Evolutionary conservation across 2,797 vertebrate species (phyloP).

Genomic region (Coregonus suidteri): DNA sequence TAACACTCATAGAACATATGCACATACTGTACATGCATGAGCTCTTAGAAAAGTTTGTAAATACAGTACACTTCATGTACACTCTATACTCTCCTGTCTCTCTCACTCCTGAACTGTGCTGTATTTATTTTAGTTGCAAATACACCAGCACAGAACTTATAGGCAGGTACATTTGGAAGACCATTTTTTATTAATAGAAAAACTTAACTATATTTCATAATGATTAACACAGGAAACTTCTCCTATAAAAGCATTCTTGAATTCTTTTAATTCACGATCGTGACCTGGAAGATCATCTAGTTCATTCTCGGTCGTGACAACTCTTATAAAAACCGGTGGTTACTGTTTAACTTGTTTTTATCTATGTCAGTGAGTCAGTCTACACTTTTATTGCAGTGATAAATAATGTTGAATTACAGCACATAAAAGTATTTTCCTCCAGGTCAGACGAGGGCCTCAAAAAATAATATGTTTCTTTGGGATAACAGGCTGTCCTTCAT

Average conservation of each 20-base stretch:
- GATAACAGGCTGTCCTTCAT: conserved; percentile 36
- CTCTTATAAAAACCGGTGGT: conserved; percentile 24
- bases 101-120: too few relatives aligned
- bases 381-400: conserved; percentile 55
- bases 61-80: not conserved
- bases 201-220: not conserved
- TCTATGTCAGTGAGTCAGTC: conserved; percentile 44
- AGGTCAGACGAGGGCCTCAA: conserved; percentile 45
- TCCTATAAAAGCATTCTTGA: conserved; percentile 19
- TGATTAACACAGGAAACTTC: not conserved
- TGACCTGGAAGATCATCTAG: conserved; percentile 36
- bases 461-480: conserved; percentile 39
- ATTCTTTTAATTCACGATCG: not conserved
- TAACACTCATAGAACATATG: not conserved
- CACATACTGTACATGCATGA: not conserved
- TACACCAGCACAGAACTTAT: too few relatives aligned
- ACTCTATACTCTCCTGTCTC: too few relatives aligned
- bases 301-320: conserved; percentile 45
- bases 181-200: not conserved
- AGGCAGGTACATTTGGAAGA: not conserved
- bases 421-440: conserved; percentile 46
- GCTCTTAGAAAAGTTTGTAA: not conserved
- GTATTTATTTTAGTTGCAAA: too few relatives aligned
- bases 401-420: conserved; percentile 59
- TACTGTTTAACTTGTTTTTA: conserved; percentile 61